phyloP scores from a whole-genome alignment of 2,797 vertebrate genomes.

The Anniella stebbinsi region DNA sequence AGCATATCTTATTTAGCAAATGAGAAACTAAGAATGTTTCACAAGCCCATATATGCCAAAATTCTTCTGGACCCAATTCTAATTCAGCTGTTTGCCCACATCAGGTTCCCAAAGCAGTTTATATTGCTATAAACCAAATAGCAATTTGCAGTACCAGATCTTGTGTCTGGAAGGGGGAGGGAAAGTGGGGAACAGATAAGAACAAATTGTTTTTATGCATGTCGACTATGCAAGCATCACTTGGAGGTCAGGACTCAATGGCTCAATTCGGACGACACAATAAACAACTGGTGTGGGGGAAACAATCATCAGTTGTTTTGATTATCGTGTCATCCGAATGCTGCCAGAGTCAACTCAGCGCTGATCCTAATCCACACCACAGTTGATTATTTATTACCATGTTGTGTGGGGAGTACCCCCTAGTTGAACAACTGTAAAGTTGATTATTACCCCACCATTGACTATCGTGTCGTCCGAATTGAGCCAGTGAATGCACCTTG shows the following conservation, averaged over 20 bases:
- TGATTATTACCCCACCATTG: no score
- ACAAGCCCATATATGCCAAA: slow-evolving; percentile 7
- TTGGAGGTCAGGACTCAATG: neutral
- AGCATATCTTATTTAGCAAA: slow-evolving; percentile 33
- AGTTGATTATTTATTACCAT: no score
- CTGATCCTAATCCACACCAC: no score
- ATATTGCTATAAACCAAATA: neutral
- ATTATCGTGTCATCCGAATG: no score
- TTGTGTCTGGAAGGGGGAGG: neutral
- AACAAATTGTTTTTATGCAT: neutral
- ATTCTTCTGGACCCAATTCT: neutral
- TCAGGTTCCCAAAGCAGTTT: neutral
- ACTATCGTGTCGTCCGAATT: no score
- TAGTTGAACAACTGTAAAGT: no score
- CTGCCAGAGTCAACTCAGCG: no score
- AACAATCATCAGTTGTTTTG: no score
- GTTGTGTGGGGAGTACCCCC: no score
- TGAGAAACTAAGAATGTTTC: slow-evolving; percentile 9
- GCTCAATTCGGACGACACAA: no score
- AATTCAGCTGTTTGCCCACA: neutral
- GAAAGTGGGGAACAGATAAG: neutral
- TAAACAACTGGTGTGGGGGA: no score
- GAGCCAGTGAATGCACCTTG: neutral
- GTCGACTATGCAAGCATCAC: neutral
- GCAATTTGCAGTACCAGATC: neutral